Percentiles rank a stretch among this genome's conserved stretches.
phyloP scores from a whole-genome alignment of 2,888 invertebrate species.

The Neoaliturus tenellus region DNA sequence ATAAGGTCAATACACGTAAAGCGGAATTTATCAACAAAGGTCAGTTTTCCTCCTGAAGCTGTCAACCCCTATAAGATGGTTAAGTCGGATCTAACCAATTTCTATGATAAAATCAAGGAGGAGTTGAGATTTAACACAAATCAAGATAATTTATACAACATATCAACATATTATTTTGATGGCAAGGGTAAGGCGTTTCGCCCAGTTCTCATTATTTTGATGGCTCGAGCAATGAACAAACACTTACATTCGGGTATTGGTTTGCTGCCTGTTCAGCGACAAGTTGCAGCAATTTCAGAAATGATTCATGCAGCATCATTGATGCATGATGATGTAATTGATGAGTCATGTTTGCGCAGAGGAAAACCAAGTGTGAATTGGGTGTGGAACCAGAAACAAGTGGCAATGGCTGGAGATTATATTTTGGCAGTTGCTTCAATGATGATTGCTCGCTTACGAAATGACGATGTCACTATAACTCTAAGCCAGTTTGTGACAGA shows the following conservation, averaged over 20 bases:
- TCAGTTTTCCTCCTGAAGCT: neutral
- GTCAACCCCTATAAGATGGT: neutral
- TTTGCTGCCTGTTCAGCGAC: neutral
- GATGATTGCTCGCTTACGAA: slow-evolving; percentile 12
- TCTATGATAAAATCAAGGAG: neutral
- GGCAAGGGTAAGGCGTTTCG: slow-evolving; percentile 11
- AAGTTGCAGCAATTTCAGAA: neutral
- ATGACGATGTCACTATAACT: slow-evolving; percentile 22
- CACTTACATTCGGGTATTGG: neutral
- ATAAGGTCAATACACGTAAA: neutral
- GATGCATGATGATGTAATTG: slow-evolving; percentile 34
- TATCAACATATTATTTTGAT: slow-evolving; percentile 19
- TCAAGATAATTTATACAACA: neutral
- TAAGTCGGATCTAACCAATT: neutral
- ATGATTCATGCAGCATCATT: slow-evolving; percentile 36
- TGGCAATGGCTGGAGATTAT: slow-evolving; percentile 13
- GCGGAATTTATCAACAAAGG: neutral
- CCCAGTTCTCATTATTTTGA: neutral
- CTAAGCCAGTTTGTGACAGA: slow-evolving; percentile 4
- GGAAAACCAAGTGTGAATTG: slow-evolving; percentile 30
- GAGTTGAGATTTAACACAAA: neutral
- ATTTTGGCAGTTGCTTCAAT: neutral
- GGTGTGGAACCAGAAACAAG: slow-evolving; percentile 20
- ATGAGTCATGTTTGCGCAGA: neutral
- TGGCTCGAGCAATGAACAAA: slow-evolving; percentile 15